phyloP scores from a whole-genome alignment of 1,140 invertebrate genomes.

The Globodera rostochiensis region DNA sequence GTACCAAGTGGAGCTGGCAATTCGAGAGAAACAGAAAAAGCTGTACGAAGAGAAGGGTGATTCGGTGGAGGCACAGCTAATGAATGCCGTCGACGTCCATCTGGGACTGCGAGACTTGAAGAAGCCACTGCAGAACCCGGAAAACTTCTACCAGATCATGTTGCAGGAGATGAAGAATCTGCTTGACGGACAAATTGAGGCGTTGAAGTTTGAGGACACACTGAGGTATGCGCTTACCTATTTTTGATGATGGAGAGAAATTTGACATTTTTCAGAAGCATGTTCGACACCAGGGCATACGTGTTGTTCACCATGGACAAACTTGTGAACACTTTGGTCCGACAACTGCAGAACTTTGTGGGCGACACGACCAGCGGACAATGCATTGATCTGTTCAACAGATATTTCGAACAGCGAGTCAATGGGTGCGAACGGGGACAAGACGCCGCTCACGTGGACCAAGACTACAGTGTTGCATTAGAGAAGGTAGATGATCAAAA shows the following conservation, averaged over 20 bases:
- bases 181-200: constrained; percentile 35
- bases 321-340: constrained; percentile 36
- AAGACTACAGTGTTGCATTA: constrained; percentile 33
- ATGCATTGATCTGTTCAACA: constrained; percentile 31
- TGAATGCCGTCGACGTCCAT: constrained; percentile 42
- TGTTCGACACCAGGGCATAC: constrained; percentile 42
- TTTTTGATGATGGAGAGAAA: not conserved
- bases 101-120: constrained; percentile 41
- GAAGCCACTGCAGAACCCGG: constrained; percentile 43
- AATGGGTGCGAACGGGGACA: constrained; percentile 30
- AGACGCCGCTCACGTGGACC: constrained; percentile 18
- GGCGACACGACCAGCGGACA: constrained; percentile 31
- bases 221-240: constrained; percentile 25
- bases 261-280: constrained; percentile 33
- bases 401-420: constrained; percentile 29
- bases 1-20: constrained; percentile 33
- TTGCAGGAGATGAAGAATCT: constrained; percentile 43
- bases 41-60: constrained; percentile 33
- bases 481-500: constrained; percentile 26
- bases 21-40: constrained; percentile 34
- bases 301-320: constrained; percentile 45
- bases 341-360: constrained; percentile 42
- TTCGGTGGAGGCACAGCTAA: constrained; percentile 20
- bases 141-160: constrained; percentile 39
- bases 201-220: constrained; percentile 38